Evolutionary conservation across 2,797 vertebrate species (phyloP).

Genomic region (Miichthys miiuy): DNA sequence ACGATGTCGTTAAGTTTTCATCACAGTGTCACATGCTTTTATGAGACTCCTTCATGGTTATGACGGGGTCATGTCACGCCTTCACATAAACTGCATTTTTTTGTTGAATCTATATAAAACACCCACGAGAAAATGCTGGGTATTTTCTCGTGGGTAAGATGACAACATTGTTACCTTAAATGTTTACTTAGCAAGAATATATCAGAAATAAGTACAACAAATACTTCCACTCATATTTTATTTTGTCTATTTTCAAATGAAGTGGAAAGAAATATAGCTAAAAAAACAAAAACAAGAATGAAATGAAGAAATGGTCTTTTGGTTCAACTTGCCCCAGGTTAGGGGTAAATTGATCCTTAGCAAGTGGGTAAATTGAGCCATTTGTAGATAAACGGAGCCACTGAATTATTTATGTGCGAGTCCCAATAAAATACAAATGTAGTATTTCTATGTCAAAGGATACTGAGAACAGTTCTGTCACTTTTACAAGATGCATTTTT

Average conservation of each 20-base stretch:
- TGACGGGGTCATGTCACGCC: too few relatives aligned
- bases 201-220: not conserved
- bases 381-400: conserved; percentile 55
- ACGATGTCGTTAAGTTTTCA: too few relatives aligned
- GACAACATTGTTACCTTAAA: not conserved
- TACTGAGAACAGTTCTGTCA: not conserved
- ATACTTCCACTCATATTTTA: not conserved
- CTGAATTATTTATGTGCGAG: conserved; percentile 62
- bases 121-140: too few relatives aligned
- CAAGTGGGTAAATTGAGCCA: conserved; percentile 53
- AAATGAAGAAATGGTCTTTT: not conserved
- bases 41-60: too few relatives aligned
- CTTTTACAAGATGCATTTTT: not conserved
- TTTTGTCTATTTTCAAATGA: not conserved
- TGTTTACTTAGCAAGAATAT: not conserved
- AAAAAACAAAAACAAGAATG: too few relatives aligned
- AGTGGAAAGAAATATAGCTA: not conserved
- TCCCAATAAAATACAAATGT: conserved; percentile 43
- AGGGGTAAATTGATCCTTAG: conserved; percentile 47
- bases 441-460: conserved; percentile 38
- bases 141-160: too few relatives aligned
- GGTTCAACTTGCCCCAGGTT: conserved; percentile 34
- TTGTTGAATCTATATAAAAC: too few relatives aligned
- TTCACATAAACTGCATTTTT: too few relatives aligned
- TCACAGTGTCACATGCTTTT: too few relatives aligned